phyloP scores from a whole-genome alignment of 2,888 invertebrate species.

The Pandemis corylana region DNA sequence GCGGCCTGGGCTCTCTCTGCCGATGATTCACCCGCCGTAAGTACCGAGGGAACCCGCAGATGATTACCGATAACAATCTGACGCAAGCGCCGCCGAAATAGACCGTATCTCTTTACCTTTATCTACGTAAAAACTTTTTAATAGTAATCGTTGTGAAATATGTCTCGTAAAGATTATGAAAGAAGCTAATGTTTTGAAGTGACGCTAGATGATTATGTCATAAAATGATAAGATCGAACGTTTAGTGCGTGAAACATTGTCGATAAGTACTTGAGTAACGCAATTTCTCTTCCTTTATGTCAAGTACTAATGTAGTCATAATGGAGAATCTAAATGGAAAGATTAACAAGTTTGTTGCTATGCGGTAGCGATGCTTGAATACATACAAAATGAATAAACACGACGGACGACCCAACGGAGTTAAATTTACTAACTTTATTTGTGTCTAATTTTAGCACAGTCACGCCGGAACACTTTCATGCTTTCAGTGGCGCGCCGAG shows the following conservation, averaged over 20 bases:
- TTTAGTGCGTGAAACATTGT: not conserved
- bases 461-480: not conserved
- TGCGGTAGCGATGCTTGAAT: not conserved
- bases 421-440: not conserved
- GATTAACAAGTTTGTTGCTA: not conserved
- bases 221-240: not conserved
- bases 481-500: not conserved
- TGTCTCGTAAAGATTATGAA: conserved; percentile 12
- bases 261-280: not conserved
- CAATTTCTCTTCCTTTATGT: not conserved
- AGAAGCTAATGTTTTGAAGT: not conserved
- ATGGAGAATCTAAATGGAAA: not conserved
- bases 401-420: not conserved
- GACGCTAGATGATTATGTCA: not conserved
- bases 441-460: not conserved
- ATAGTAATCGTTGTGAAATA: conserved; percentile 16
- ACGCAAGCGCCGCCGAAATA: conserved; percentile 22
- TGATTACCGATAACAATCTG: conserved; percentile 31
- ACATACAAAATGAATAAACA: not conserved
- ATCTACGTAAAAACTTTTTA: conserved; percentile 12
- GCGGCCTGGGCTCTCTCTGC: conserved; percentile 86
- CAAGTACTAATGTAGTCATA: not conserved
- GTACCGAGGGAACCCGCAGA: conserved; percentile 51
- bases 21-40: conserved; percentile 79
- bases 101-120: conserved; percentile 4